Evolutionary conservation across 2,113 vertebrate genomes (phyloP).

Genomic region (Corythoichthys intestinalis): DNA sequence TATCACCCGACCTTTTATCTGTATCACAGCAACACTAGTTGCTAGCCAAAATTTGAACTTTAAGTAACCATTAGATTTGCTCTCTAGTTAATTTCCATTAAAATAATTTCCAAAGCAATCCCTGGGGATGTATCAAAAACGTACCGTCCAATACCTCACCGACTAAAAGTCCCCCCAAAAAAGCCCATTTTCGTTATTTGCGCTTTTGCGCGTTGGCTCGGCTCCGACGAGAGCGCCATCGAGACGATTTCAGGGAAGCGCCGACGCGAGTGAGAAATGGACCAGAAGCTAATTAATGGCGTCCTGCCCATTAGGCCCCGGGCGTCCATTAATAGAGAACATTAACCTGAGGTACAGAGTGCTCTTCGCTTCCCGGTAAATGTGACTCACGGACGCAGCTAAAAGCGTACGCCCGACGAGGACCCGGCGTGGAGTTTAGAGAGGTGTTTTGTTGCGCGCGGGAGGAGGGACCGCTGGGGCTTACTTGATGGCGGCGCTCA

Average conservation of each 20-base stretch:
- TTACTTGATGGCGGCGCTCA: conserved; percentile 94
- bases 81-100: no score
- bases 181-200: conserved; percentile 33
- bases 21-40: no score
- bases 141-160: no score
- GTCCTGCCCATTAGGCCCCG: conserved; percentile 64
- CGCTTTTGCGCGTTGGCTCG: conserved; percentile 49
- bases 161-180: no score
- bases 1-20: no score
- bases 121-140: no score
- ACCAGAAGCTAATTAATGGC: conserved; percentile 74
- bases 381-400: conserved; percentile 68
- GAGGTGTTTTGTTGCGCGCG: conserved; percentile 48
- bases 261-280: conserved; percentile 67
- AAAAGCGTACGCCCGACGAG: conserved; percentile 60
- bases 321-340: conserved; percentile 78
- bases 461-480: conserved; percentile 38
- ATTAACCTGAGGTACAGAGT: conserved; percentile 79
- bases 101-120: no score
- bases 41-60: no score
- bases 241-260: conserved; percentile 54
- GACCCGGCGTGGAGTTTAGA: conserved; percentile 19
- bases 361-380: conserved; percentile 73
- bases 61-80: no score
- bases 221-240: conserved; percentile 14